A percentile compares a stretch with the other conserved stretches of the same genome.
These are phyloP conservation scores for Sarcophaga subvicina DNA, from an alignment of 2,888 invertebrate genomes.

Conservation along the genomic window DNA sequence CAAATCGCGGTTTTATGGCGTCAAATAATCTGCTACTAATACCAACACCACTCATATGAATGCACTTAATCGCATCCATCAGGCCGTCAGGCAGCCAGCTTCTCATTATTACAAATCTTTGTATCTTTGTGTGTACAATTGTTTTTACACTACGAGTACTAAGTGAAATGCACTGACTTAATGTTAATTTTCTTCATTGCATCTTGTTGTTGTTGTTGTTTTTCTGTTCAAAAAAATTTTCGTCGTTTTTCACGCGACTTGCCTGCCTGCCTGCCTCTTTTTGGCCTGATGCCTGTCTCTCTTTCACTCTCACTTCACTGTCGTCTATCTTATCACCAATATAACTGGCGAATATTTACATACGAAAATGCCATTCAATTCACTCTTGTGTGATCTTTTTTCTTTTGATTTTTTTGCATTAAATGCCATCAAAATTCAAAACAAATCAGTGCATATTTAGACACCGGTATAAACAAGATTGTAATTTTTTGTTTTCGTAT, in stretches of 20 bases:
- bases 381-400: not conserved
- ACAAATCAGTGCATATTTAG: conserved; percentile 66
- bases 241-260: conserved; percentile 43
- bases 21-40: conserved; percentile 34
- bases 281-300: conserved; percentile 6
- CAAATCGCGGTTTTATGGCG: conserved; percentile 57
- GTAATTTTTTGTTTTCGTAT: conserved; percentile 25
- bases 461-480: conserved; percentile 65
- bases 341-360: not conserved
- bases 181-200: conserved; percentile 35
- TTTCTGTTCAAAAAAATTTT: not conserved
- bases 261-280: conserved; percentile 9
- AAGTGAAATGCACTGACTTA: conserved; percentile 29
- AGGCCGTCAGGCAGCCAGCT: not conserved
- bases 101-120: not conserved
- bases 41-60: conserved; percentile 16
- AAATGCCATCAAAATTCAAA: conserved; percentile 50
- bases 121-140: not conserved
- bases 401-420: conserved; percentile 12
- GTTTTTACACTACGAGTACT: conserved; percentile 2
- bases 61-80: not conserved
- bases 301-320: not conserved
- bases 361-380: not conserved
- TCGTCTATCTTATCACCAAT: not conserved
- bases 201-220: conserved; percentile 33